Percentiles rank a stretch among this genome's conserved stretches.
Evolutionary conservation across 1,140 invertebrate genomes (phyloP).

Genomic region (Akabosia matsudoensis): DNA sequence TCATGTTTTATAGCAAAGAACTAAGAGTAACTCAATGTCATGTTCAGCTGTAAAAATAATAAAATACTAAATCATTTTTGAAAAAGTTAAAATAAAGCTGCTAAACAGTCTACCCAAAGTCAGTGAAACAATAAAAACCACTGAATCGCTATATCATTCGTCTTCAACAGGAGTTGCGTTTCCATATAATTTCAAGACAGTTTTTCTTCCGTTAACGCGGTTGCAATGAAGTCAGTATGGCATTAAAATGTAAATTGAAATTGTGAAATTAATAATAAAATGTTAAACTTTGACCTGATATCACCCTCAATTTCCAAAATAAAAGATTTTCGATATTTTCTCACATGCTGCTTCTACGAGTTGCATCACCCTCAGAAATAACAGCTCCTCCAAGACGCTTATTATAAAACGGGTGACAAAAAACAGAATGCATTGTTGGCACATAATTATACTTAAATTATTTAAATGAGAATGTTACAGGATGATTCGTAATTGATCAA

Average conservation of each 20-base stretch:
- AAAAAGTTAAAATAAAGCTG: too few species aligned
- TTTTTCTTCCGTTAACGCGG: neutral
- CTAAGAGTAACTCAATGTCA: too few species aligned
- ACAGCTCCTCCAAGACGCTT: too few species aligned
- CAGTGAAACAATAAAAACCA: too few species aligned
- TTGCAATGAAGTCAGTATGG: neutral
- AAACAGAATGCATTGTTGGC: conserved; percentile 34
- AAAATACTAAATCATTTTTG: neutral
- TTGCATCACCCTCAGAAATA: too few species aligned
- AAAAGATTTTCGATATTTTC: too few species aligned
- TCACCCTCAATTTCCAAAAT: too few species aligned
- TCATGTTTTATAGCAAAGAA: too few species aligned
- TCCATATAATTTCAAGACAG: neutral
- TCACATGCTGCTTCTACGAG: too few species aligned
- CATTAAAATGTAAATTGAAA: neutral
- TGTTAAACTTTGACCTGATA: neutral
- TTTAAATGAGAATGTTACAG: conserved; percentile 30
- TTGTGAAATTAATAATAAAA: neutral
- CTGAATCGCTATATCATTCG: too few species aligned
- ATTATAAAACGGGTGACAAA: too few species aligned
- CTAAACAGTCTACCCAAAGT: too few species aligned
- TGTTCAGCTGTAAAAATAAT: neutral
- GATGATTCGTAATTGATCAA: neutral
- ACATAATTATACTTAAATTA: conserved; percentile 40
- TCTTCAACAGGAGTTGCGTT: neutral